A percentile compares a stretch with the other conserved stretches of the same genome.
Conservation (phyloP, 2,797 vertebrate species). For the Argyrosomus regius region DNA sequence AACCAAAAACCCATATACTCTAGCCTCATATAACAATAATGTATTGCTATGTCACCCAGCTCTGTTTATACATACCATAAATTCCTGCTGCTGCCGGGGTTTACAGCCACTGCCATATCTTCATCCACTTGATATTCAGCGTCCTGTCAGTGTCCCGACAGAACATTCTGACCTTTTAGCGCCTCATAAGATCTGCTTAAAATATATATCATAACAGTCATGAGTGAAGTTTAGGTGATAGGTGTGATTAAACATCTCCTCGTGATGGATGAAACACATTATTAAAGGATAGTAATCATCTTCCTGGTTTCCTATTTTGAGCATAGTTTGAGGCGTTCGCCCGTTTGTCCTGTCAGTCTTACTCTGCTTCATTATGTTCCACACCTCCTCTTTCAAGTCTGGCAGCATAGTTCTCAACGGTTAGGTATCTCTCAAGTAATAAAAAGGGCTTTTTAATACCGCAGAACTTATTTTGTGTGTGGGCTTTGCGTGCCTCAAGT, state of each 20-base stretch:
- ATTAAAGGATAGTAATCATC: slow-evolving; percentile 50
- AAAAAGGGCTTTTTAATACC: slow-evolving; percentile 30
- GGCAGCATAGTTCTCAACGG: not conserved
- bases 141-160: slow-evolving; percentile 3
- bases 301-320: slow-evolving; percentile 39
- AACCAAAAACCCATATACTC: not conserved
- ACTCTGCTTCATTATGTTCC: slow-evolving; percentile 10
- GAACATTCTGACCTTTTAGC: not conserved
- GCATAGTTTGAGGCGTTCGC: slow-evolving; percentile 31
- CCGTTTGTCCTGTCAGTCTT: slow-evolving; percentile 39
- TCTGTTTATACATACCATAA: slow-evolving; percentile 15
- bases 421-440: slow-evolving; percentile 39
- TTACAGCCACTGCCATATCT: slow-evolving; percentile 18
- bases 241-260: slow-evolving; percentile 22
- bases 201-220: slow-evolving; percentile 13
- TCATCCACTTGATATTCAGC: not conserved
- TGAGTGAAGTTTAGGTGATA: not conserved
- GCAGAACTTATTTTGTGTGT: slow-evolving; percentile 4
- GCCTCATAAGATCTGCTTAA: not conserved
- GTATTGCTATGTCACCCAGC: not conserved
- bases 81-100: slow-evolving; percentile 7
- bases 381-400: slow-evolving; percentile 22
- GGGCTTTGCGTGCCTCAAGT: not conserved
- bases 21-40: not conserved
- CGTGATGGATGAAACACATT: slow-evolving; percentile 53